Evolutionary conservation across 2,888 invertebrate genomes (phyloP), one percentile per base, ranked within the genome.

Genomic region (Acronicta aceris): DNA sequence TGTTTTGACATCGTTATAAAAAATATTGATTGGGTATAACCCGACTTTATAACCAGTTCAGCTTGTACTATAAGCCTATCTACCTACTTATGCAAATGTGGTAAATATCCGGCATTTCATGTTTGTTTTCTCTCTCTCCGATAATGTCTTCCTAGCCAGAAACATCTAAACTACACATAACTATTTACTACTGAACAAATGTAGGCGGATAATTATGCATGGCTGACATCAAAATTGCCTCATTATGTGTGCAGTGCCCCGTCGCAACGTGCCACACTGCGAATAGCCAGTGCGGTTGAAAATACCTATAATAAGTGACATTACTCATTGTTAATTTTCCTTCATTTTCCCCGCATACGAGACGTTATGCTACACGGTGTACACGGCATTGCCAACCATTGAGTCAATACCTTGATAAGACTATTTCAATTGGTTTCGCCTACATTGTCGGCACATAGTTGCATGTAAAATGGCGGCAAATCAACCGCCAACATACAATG

Each of bases 241-340:
- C 54, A 42, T 63, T 61, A 56, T 52, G 15, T 42, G 70, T 69
- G 64, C 54, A 74, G 36, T 52, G 64, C 56, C 51, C 42, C 55
- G 9, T 13, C 56, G 15, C 41, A 16, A 21, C 71, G 43, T 38
- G 47, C 21, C 8, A 33, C 21, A 38, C 25, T 7, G 42, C 46
- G 56, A 62, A 54, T 68, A 62, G 46, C 45, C 36, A 33, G 41
- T 45, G 21, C 51, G 41, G n/a, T 55, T 45, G 33, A 50, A 74
- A 33, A 54, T 38, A 57, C 51, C 36, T 51, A 63, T 57, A 73
- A 61, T 65, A 43, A 59, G 38, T 48, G 46, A 43, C 36, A 65
- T 71, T 71, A 78, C 47, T 62, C 67, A 65, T 57, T 63, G 65
- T 65, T 50, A 67, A 46, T 65, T 77, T 74, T 77, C 60, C 62